Conservation (phyloP, 1,140 invertebrate genomes). For the Epicauta chinensis region DNA sequence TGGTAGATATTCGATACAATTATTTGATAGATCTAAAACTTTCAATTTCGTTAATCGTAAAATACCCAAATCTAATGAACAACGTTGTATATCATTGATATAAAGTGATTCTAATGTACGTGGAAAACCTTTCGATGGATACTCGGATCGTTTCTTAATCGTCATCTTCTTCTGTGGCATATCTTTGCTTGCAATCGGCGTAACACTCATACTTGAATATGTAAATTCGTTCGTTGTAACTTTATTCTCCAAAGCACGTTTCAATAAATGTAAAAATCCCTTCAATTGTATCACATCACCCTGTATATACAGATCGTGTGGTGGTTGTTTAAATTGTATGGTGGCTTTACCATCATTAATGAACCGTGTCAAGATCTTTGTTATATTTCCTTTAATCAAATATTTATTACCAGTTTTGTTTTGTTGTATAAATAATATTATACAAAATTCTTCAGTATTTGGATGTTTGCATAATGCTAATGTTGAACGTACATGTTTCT, state of each 20-base stretch:
- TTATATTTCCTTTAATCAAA: conserved; percentile 57
- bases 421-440: conserved; percentile 57
- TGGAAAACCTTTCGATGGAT: conserved; percentile 63
- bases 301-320: conserved; percentile 63
- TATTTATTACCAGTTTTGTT: conserved; percentile 63
- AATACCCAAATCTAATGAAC: conserved; percentile 61
- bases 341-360: conserved; percentile 67
- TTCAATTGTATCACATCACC: conserved; percentile 59
- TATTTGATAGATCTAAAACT: conserved; percentile 69
- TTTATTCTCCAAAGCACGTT: conserved; percentile 55
- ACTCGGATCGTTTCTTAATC: conserved; percentile 56
- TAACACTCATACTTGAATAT: conserved; percentile 47
- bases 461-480: conserved; percentile 59
- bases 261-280: conserved; percentile 59
- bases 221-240: conserved; percentile 49
- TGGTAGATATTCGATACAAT: conserved; percentile 67
- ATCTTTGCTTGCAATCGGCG: conserved; percentile 42
- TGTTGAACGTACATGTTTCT: conserved; percentile 52
- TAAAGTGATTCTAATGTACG: conserved; percentile 52
- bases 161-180: conserved; percentile 50
- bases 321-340: conserved; percentile 61
- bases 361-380: conserved; percentile 61
- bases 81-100: conserved; percentile 53
- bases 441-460: conserved; percentile 50
- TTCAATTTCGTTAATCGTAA: conserved; percentile 56